Evolutionary conservation across 2,113 vertebrate genomes (phyloP).

Genomic region (Jacana jacana): DNA sequence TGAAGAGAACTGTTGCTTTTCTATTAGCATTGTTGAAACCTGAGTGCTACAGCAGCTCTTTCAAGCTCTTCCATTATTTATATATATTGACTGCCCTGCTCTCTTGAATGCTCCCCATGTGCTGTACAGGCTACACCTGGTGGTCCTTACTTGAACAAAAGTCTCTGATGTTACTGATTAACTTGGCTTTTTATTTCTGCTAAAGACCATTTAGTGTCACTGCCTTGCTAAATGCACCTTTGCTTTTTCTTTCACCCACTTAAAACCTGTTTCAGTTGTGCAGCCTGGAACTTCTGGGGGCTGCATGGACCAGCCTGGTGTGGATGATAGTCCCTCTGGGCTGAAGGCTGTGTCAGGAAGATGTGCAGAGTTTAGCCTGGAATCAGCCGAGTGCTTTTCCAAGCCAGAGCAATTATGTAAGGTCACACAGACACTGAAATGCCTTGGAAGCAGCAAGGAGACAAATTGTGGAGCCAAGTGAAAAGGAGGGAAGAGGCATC

Average conservation of each 20-base stretch:
- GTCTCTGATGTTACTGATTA: not conserved
- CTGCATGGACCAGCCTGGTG: not conserved
- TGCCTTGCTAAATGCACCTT: not conserved
- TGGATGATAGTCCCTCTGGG: not conserved
- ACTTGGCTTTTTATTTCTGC: not conserved
- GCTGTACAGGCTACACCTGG: not conserved
- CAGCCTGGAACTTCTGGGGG: not conserved
- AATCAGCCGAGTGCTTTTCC: not conserved
- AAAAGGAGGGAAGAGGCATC: not conserved
- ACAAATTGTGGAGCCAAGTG: not conserved
- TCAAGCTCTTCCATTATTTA: not conserved
- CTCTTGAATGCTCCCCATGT: not conserved
- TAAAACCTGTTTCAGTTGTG: not conserved
- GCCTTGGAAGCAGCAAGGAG: not conserved
- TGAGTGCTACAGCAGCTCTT: not conserved
- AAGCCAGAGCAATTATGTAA: conserved; percentile 44
- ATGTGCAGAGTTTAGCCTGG: not conserved
- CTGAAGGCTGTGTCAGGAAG: not conserved
- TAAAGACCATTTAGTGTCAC: not conserved
- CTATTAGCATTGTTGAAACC: not conserved
- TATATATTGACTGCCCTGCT: not conserved
- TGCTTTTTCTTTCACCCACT: not conserved
- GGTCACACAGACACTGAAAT: not conserved
- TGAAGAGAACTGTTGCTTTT: not conserved
- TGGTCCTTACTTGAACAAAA: not conserved